Evolutionary conservation across 2,888 invertebrate genomes (phyloP), one percentile per base, ranked within the genome.

Genomic region (Sarcophaga caerulescens): DNA sequence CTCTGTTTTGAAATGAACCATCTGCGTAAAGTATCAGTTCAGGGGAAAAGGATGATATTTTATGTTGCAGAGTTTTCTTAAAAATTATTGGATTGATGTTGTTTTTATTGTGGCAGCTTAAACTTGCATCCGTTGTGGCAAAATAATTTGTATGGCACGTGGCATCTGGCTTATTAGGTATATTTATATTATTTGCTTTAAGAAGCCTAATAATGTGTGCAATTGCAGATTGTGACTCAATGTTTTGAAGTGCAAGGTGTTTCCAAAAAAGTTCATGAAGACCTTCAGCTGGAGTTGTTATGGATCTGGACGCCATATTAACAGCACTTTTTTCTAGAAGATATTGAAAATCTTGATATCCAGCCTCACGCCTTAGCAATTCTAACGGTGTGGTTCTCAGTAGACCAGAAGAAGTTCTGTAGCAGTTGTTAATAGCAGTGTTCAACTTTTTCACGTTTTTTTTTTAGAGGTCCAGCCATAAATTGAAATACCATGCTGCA

Each of bases 351-450:
- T 76, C 66, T 17, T n/a, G 11, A 12, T 62, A 45, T 3, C 60
- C 52, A 6, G 21, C 14, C 19, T 66, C 45, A n/a, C 44, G n/a
- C 52, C 66, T 74, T 6, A 66, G 25, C 4, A 25, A 21, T 1
- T 60, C 21, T 17, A 82, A 17, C 14, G 71, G 74, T 12, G 83
- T 73, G 21, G 78, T 21, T 2, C 45, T n/a, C 4, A 83, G 52
- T 8, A 78, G 47, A 5, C 81, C 62, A 44, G 81, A 12, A 6
- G 87, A 85, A 69, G 66, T 84, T 85, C 87, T 87, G 84, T 87
- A 87, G 81, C 88, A 88, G 87, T 85, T 85, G 81, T 88, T 86
- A 81, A 88, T 83, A 11, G 60, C 21, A 17, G 17, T 44, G 12
- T 76, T 47, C 14, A 62, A 68, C 69, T 77, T 75, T 35, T 47